Evolutionary conservation across 2,797 vertebrate species (phyloP).

Genomic region (Bothrops alternatus): DNA sequence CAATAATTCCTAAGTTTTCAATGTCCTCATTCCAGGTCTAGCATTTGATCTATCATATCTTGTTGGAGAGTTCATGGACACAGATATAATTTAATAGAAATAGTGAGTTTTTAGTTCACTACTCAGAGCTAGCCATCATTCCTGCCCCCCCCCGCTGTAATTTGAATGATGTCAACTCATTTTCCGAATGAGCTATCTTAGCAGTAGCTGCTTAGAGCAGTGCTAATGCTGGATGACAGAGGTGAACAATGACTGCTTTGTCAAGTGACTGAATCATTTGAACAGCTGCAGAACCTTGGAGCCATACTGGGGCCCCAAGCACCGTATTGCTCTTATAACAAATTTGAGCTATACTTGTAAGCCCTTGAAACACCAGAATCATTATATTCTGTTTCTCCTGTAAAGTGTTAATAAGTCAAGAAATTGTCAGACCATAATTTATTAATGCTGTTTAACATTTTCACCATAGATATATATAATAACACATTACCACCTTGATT

Average conservation of each 20-base stretch:
- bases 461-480: constrained; percentile 46
- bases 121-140: not conserved
- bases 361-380: constrained; percentile 47
- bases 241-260: constrained; percentile 56
- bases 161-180: constrained; percentile 4
- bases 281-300: constrained; percentile 52
- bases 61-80: not conserved
- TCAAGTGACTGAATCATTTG: constrained; percentile 34
- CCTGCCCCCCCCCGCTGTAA: not conserved
- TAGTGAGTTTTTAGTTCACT: not conserved
- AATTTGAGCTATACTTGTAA: constrained; percentile 56
- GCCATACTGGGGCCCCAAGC: constrained; percentile 39
- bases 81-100: not conserved
- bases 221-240: not conserved
- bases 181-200: not conserved
- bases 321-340: constrained; percentile 56
- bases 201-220: constrained; percentile 37
- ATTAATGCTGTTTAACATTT: constrained; percentile 50
- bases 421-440: constrained; percentile 44
- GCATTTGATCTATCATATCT: not conserved
- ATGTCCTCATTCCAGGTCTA: not conserved
- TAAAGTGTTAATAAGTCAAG: constrained; percentile 57
- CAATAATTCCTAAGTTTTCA: not conserved
- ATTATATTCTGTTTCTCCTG: constrained; percentile 56
- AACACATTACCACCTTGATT: constrained; percentile 35